phyloP scores from a whole-genome alignment of 2,797 vertebrate genomes.

The Cyclopterus lumpus region DNA sequence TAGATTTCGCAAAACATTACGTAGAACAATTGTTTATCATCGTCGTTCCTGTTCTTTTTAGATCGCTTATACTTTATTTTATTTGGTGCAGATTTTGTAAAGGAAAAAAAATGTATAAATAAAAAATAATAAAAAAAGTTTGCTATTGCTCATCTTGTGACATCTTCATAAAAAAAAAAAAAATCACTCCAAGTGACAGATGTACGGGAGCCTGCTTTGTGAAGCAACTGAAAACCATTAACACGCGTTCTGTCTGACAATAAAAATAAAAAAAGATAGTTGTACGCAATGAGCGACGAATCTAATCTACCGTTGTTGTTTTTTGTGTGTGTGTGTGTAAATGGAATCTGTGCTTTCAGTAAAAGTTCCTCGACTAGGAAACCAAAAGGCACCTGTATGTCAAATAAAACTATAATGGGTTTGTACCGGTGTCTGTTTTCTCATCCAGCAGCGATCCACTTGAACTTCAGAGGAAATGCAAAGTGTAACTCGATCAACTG shows the following conservation, averaged over 20 bases:
- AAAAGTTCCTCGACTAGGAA: slow-evolving; percentile 82
- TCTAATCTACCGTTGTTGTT: slow-evolving; percentile 56
- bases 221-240: too few species aligned
- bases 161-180: too few species aligned
- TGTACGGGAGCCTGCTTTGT: too few species aligned
- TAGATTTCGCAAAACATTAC: slow-evolving; percentile 85
- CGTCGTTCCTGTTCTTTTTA: slow-evolving; percentile 80
- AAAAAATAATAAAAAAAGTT: slow-evolving; percentile 66
- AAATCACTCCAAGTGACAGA: slow-evolving; percentile 56
- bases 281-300: slow-evolving; percentile 60
- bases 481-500: not conserved
- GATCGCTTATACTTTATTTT: slow-evolving; percentile 75
- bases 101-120: too few species aligned
- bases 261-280: slow-evolving; percentile 70
- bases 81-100: slow-evolving; percentile 72
- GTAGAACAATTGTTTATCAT: slow-evolving; percentile 80
- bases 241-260: slow-evolving; percentile 63
- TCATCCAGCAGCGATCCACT: not conserved
- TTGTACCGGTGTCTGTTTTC: slow-evolving; percentile 72
- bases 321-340: slow-evolving; percentile 79
- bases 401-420: slow-evolving; percentile 89
- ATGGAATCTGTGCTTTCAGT: slow-evolving; percentile 78
- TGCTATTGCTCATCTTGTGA: slow-evolving; percentile 67
- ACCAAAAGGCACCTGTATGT: slow-evolving; percentile 84
- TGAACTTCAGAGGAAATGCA: not conserved